Base-by-base conservation (phyloP, 2,888 invertebrate genomes). In the Synergus laeviventris region DNA sequence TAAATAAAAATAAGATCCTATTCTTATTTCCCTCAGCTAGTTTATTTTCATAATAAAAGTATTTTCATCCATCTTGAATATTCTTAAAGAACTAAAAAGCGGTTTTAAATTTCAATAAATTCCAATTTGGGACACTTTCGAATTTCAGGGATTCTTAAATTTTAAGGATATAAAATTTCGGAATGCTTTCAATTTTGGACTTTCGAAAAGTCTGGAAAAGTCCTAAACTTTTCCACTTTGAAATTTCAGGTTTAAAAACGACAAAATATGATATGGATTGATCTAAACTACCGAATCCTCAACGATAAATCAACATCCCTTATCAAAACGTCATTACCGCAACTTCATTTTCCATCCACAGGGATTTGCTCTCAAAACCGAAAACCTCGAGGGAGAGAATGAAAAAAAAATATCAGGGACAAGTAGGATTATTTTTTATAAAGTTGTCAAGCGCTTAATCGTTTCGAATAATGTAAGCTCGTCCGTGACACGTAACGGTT, bases 401-500 rank as follows among this genome's bases (percentile, higher is more conserved):
- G 24, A 4, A 59, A 24, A 59, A 61, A 61, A 61, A 14, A 61
- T 61, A 61, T 61, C 61, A 31, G 36, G 36, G 61, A 61, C 61
- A n/a, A 36, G 61, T 70, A 61, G 77, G 78, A 83, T 82, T 77
- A 86, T 87, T 86, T 86, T 87, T 86, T 85, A 86, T 85, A 79
- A 81, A 82, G 80, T 85, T 84, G 85, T 85, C 86, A 85, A 80
- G 81, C 79, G 82, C 85, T 86, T 87, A 87, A 89, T 88, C 86
- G 87, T 86, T 85, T 79, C 82, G 85, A 84, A 85, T 86, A 86
- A 86, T 85, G 86, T 84, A 84, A 85, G 80, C 83, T 84, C 85
- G 86, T 80, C 81, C 82, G 82, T 82, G 84, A 85, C 87, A 83
- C 80, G 79, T 82, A 83, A 49, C 56, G 49, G 85, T 83, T 81